Evolutionary conservation across 2,888 invertebrate species (phyloP).

Genomic region (Trichopoda pennipes): DNA sequence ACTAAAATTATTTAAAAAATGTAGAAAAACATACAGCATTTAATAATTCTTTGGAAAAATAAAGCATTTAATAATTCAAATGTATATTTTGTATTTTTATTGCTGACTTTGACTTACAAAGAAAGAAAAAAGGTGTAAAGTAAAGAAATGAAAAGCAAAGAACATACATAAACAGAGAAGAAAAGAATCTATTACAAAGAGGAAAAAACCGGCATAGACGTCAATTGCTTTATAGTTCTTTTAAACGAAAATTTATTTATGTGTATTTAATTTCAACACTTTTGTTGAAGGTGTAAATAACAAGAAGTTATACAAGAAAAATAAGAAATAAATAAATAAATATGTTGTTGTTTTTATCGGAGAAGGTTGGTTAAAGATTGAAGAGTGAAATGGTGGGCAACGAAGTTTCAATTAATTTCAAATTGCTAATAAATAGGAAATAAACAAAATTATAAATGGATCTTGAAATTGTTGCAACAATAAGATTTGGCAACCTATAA

Average conservation of each 20-base stretch:
- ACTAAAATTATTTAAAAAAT: slow-evolving; percentile 31
- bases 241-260: slow-evolving; percentile 33
- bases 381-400: not conserved
- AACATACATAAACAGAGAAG: not conserved
- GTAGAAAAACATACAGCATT: slow-evolving; percentile 41
- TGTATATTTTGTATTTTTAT: slow-evolving; percentile 4
- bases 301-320: slow-evolving; percentile 43
- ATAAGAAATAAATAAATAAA: slow-evolving; percentile 22
- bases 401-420: not conserved
- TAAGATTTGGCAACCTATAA: no score
- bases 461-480: no score
- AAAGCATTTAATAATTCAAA: slow-evolving; percentile 37
- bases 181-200: slow-evolving; percentile 22
- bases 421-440: not conserved
- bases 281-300: slow-evolving; percentile 58
- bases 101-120: slow-evolving; percentile 8
- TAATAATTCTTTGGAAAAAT: slow-evolving; percentile 31
- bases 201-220: slow-evolving; percentile 1
- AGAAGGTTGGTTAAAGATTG: not conserved
- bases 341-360: slow-evolving; percentile 15
- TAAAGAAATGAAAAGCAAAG: slow-evolving; percentile 32
- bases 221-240: slow-evolving; percentile 16
- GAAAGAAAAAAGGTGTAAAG: not conserved
- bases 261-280: slow-evolving; percentile 55
- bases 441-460: not conserved